A percentile compares a stretch with the other conserved stretches of the same genome.
These are phyloP conservation scores for Anticlea derivata DNA, from an alignment of 2,888 invertebrate species.

Conservation along the genomic window DNA sequence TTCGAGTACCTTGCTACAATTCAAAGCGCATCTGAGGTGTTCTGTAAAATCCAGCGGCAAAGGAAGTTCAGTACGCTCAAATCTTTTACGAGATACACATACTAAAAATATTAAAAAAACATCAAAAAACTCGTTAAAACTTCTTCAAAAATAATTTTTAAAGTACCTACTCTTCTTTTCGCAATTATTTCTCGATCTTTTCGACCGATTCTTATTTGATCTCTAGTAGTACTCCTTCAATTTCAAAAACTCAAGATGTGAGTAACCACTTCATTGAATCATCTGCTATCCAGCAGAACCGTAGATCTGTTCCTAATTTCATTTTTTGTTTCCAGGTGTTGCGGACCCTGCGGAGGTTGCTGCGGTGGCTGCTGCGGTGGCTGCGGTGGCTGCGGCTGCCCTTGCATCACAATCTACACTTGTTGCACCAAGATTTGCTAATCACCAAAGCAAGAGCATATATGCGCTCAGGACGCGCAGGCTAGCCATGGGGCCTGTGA, in stretches of 20 bases:
- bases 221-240: conserved; percentile 34
- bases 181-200: conserved; percentile 27
- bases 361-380: conserved; percentile 47
- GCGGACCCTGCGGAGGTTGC: conserved; percentile 49
- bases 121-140: conserved; percentile 24
- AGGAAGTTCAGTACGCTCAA: conserved; percentile 56
- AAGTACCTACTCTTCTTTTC: conserved; percentile 2
- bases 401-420: conserved; percentile 71
- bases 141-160: conserved; percentile 15
- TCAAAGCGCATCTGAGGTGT: conserved; percentile 47
- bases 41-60: conserved; percentile 42
- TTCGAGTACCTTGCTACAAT: conserved; percentile 38
- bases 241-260: conserved; percentile 46
- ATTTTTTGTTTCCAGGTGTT: conserved; percentile 51
- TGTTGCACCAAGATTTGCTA: conserved; percentile 77
- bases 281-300: too few relatives aligned
- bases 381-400: conserved; percentile 53
- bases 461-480: conserved; percentile 10
- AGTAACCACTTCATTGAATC: too few relatives aligned
- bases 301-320: neutral
- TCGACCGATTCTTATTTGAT: conserved; percentile 21
- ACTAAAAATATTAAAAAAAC: conserved; percentile 50
- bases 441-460: conserved; percentile 2
- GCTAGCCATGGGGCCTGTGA: conserved; percentile 23
- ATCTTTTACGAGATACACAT: conserved; percentile 50